Evolutionary conservation across 2,113 vertebrate species (phyloP).

Genomic region (Heterotilapia buettikoferi): DNA sequence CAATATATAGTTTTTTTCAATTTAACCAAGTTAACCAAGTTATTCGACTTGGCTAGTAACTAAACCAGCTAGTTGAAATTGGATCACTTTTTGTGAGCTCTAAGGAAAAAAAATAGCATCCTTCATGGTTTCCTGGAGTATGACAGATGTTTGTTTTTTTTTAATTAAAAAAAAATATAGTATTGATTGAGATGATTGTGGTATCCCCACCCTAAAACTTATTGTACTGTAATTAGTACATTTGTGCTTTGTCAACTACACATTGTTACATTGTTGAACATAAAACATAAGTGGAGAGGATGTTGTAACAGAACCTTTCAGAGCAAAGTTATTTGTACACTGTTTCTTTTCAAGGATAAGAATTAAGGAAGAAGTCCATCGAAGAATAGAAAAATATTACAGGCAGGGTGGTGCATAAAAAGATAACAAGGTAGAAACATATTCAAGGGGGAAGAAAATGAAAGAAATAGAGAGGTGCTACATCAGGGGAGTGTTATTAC

Average conservation of each 20-base stretch:
- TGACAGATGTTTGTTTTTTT: not conserved
- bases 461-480: not conserved
- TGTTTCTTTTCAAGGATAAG: not conserved
- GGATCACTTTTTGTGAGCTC: not conserved
- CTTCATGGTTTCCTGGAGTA: not conserved
- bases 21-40: too few species aligned
- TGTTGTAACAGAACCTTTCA: not conserved
- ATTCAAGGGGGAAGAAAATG: not conserved
- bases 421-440: not conserved
- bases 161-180: not conserved
- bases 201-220: not conserved
- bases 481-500: slow-evolving; percentile 8
- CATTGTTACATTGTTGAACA: not conserved
- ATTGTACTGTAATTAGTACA: not conserved
- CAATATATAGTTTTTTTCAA: not conserved
- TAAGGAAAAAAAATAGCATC: not conserved
- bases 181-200: not conserved
- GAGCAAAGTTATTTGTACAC: not conserved
- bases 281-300: not conserved
- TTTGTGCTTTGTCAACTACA: not conserved
- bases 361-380: not conserved
- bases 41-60: not conserved
- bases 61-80: not conserved
- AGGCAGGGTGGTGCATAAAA: not conserved
- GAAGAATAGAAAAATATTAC: not conserved